Conservation (phyloP, 1,140 invertebrate species). For the Zaprionus vittiger region DNA sequence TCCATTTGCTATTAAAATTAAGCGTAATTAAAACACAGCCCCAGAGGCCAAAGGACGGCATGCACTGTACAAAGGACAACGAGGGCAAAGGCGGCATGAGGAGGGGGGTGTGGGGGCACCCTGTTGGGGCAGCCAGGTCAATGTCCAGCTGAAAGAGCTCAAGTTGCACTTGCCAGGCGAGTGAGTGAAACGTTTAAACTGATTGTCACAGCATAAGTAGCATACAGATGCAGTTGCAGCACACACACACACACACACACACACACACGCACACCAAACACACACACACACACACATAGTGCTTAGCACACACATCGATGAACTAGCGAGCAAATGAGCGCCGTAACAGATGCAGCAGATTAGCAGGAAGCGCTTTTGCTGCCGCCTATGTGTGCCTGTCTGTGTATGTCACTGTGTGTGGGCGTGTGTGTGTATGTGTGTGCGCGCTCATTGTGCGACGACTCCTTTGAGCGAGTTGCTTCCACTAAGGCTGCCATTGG, state of each 20-base stretch:
- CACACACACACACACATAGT: conserved; percentile 22
- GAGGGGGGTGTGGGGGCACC: background rate
- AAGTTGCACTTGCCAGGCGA: conserved; percentile 48
- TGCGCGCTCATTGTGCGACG: conserved; percentile 32
- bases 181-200: conserved; percentile 57
- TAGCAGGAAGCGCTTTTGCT: conserved; percentile 42
- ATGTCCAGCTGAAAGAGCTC: conserved; percentile 44
- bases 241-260: conserved; percentile 25
- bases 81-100: background rate
- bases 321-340: conserved; percentile 28
- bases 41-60: conserved; percentile 14
- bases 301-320: conserved; percentile 2
- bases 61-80: background rate
- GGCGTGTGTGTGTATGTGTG: conserved; percentile 5
- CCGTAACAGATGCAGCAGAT: conserved; percentile 74
- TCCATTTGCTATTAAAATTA: conserved; percentile 35
- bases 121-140: conserved; percentile 31
- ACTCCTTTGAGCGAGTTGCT: conserved; percentile 65
- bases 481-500: conserved; percentile 62
- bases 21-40: conserved; percentile 35
- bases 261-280: background rate
- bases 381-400: conserved; percentile 4
- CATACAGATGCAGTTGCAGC: conserved; percentile 12
- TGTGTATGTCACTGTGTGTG: conserved; percentile 9
- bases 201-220: conserved; percentile 59